phyloP scores from a whole-genome alignment of 1,140 invertebrate genomes.

The Lepidurus couesii region DNA sequence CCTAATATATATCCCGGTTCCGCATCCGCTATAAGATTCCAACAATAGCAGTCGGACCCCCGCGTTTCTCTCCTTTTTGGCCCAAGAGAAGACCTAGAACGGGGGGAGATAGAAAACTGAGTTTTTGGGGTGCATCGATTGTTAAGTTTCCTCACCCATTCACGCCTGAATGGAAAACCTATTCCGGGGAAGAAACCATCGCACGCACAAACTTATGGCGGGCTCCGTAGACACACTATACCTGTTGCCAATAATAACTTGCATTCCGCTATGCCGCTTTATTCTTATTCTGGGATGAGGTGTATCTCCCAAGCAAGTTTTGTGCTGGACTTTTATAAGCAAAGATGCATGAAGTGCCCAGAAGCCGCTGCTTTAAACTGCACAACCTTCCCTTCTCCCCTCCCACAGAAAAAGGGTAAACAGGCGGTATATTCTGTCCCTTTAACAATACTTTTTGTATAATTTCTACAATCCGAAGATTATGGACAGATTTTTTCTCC shows the following conservation, averaged over 20 bases:
- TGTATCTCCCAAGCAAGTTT: neutral
- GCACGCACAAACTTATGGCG: neutral
- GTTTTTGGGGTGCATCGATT: neutral
- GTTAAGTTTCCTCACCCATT: constrained; percentile 18
- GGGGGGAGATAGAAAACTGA: neutral
- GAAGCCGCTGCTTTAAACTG: neutral
- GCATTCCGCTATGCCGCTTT: neutral
- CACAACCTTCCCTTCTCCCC: neutral
- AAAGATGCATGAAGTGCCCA: neutral
- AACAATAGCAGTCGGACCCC: neutral
- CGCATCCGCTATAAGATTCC: constrained; percentile 17
- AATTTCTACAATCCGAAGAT: neutral
- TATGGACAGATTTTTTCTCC: no score
- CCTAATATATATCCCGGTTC: constrained; percentile 7
- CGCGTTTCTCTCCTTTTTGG: neutral
- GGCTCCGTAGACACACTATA: neutral
- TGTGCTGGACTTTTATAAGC: no score
- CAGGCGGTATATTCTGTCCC: neutral
- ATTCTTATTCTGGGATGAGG: neutral
- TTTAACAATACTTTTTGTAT: constrained; percentile 2
- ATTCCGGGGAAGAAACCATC: neutral
- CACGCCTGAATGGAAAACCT: neutral
- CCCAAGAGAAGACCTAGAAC: neutral
- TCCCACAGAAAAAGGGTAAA: neutral
- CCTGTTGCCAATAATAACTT: constrained; percentile 19